These are phyloP conservation scores for Corythucha ciliata DNA, from an alignment of 2,888 invertebrate genomes.

Conservation along the genomic window DNA sequence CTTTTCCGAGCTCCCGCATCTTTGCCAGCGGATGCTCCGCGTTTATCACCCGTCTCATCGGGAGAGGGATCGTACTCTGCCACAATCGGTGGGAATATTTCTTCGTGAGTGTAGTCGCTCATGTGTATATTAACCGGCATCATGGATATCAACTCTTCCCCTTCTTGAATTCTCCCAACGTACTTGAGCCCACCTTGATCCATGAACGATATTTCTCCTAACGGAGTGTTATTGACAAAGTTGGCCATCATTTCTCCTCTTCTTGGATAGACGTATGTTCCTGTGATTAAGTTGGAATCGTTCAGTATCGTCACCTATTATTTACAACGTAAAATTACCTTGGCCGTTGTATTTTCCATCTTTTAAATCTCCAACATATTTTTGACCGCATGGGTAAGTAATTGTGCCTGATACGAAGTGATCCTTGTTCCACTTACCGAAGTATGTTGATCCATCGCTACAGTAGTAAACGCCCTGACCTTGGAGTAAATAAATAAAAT, in stretches of 20 bases:
- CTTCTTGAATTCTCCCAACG: background rate
- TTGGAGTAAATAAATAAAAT: too few species aligned
- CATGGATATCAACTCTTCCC: background rate
- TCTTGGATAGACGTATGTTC: slow-evolving; percentile 13
- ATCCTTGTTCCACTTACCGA: slow-evolving; percentile 10
- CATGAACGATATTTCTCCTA: slow-evolving; percentile 12
- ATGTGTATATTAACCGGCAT: slow-evolving; percentile 10
- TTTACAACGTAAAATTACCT: slow-evolving; percentile 1
- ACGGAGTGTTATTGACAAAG: slow-evolving; percentile 7
- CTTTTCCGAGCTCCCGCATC: background rate
- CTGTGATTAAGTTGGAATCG: too few species aligned
- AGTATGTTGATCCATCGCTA: slow-evolving; percentile 10
- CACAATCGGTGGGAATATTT: background rate
- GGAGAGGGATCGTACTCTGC: slow-evolving; percentile 8
- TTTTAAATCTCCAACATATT: slow-evolving; percentile 13
- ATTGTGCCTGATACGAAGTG: slow-evolving; percentile 14
- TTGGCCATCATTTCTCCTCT: slow-evolving; percentile 14
- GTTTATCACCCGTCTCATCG: background rate
- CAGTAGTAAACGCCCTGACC: slow-evolving; percentile 10
- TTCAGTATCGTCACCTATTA: too few species aligned
- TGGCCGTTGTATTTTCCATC: slow-evolving; percentile 12
- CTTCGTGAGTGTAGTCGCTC: slow-evolving; percentile 10
- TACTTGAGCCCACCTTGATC: slow-evolving; percentile 17
- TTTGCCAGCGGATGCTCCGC: background rate
- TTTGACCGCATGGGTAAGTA: slow-evolving; percentile 15